These are phyloP conservation scores for Galeruca laticollis DNA, from an alignment of 2,888 invertebrate species.

Conservation along the genomic window DNA sequence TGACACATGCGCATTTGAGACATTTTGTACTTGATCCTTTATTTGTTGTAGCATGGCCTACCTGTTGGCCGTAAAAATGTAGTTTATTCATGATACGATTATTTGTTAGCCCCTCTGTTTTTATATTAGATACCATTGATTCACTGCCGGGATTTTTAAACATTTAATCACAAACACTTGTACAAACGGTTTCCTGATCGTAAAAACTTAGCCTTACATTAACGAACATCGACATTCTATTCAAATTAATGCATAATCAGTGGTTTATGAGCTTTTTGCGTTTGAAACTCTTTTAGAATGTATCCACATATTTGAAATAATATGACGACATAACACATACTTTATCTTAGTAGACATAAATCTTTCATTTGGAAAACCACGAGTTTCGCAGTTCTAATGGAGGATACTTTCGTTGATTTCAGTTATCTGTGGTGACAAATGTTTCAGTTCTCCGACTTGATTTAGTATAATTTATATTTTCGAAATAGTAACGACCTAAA, in stretches of 20 bases:
- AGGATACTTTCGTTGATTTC: slow-evolving; percentile 32
- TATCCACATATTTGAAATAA: slow-evolving; percentile 5
- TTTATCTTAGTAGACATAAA: not conserved
- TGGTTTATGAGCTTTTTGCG: not conserved
- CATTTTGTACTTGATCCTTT: too few species aligned
- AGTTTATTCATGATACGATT: too few species aligned
- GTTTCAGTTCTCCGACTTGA: slow-evolving; percentile 32
- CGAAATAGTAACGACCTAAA: slow-evolving; percentile 29
- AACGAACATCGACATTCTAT: not conserved
- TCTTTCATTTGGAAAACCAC: not conserved
- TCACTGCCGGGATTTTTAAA: too few species aligned
- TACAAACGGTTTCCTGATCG: too few species aligned
- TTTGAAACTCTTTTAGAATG: not conserved
- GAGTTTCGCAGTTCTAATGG: slow-evolving; percentile 26
- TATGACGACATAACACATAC: not conserved
- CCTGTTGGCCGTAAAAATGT: too few species aligned
- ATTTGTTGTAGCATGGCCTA: too few species aligned
- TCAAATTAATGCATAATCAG: not conserved
- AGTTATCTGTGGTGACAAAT: slow-evolving; percentile 38
- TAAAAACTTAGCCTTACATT: too few species aligned
- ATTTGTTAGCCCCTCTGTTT: too few species aligned
- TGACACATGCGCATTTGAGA: too few species aligned
- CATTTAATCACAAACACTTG: too few species aligned
- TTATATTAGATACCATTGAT: too few species aligned
- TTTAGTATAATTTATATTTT: slow-evolving; percentile 35